phyloP scores from a whole-genome alignment of 2,113 vertebrate species.

The Butastur rufipennis region DNA sequence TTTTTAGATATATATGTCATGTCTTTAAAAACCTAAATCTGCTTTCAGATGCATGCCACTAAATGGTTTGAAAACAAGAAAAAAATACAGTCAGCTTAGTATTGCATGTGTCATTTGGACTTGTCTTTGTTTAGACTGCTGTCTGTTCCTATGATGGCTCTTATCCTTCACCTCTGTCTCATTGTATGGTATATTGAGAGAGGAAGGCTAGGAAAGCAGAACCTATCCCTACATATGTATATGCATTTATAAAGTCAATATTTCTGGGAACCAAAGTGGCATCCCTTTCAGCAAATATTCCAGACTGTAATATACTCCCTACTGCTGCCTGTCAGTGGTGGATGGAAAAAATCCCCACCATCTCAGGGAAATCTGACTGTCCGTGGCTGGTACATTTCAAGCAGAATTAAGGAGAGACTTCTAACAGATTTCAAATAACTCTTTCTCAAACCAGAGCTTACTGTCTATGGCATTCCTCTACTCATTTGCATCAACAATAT shows the following conservation, averaged over 20 bases:
- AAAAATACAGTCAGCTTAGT: not conserved
- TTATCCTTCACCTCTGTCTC: not conserved
- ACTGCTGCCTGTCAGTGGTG: not conserved
- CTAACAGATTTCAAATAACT: not conserved
- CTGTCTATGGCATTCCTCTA: not conserved
- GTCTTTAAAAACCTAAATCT: not conserved
- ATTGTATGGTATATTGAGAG: not conserved
- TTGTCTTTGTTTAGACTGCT: not conserved
- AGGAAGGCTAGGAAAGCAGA: not conserved
- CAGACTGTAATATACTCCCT: not conserved
- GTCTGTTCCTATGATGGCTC: not conserved
- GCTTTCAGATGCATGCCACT: not conserved
- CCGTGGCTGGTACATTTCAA: not conserved
- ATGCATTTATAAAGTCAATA: not conserved
- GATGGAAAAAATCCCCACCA: fast-evolving
- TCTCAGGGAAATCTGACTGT: not conserved
- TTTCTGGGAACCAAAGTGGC: not conserved
- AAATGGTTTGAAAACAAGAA: not conserved
- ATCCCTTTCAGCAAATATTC: not conserved
- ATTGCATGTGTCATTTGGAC: not conserved
- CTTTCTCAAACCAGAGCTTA: not conserved
- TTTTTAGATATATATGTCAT: not conserved
- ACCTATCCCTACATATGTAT: not conserved
- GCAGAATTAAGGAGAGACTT: not conserved
- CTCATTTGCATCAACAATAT: not conserved